A percentile compares a stretch with the other conserved stretches of the same genome.
Conservation (phyloP, 2,113 vertebrate species). For the Entomyzon cyanotis region DNA sequence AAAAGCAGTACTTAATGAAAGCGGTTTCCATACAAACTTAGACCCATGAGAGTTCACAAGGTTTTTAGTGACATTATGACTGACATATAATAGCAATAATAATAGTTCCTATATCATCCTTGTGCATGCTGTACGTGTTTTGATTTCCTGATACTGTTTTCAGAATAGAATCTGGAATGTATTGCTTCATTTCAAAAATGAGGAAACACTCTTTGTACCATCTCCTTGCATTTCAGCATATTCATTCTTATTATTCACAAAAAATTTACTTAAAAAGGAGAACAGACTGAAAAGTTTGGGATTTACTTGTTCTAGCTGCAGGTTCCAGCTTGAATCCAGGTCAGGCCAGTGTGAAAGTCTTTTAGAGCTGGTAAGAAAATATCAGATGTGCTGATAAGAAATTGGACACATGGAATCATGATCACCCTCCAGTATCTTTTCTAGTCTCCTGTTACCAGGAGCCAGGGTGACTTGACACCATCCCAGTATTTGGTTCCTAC, state of each 20-base stretch:
- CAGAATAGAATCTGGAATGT: background rate
- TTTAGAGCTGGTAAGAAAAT: background rate
- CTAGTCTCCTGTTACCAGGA: background rate
- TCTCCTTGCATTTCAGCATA: background rate
- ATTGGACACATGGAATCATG: background rate
- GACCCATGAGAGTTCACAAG: background rate
- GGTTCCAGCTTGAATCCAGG: background rate
- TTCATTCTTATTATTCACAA: background rate
- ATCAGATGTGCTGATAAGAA: background rate
- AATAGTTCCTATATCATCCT: background rate
- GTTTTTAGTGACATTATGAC: constrained; percentile 20
- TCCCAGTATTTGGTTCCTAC: background rate
- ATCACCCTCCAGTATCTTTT: background rate
- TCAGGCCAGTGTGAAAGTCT: background rate
- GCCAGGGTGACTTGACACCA: background rate
- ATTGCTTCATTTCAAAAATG: background rate
- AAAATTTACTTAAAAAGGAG: background rate
- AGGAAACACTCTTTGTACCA: background rate
- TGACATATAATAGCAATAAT: constrained; percentile 13
- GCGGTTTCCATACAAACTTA: background rate
- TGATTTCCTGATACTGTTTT: background rate
- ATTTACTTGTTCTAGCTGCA: background rate
- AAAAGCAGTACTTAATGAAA: background rate
- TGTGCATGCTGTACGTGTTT: background rate
- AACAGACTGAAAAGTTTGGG: background rate